phyloP scores from a whole-genome alignment of 1,140 invertebrate species.

The Probaryconus sp. region DNA sequence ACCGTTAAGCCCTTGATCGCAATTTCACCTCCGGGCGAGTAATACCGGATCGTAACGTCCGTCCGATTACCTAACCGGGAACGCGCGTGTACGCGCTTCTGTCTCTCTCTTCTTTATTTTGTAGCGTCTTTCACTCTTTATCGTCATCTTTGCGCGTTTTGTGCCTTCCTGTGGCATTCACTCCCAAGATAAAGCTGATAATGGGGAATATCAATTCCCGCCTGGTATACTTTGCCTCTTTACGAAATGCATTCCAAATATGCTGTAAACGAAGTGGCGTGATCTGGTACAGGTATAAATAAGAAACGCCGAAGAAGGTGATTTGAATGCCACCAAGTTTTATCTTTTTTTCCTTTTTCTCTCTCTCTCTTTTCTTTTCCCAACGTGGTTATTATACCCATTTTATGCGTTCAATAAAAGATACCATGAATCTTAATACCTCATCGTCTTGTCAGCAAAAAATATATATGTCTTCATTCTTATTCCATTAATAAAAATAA shows the following conservation, averaged over 20 bases:
- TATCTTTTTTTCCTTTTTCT: too few species aligned
- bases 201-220: conserved; percentile 28
- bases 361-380: conserved; percentile 5
- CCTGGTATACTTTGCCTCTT: too few species aligned
- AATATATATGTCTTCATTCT: conserved; percentile 38
- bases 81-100: conserved; percentile 53
- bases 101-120: conserved; percentile 14
- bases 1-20: conserved; percentile 77
- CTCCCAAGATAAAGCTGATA: conserved; percentile 43
- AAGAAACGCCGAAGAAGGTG: not conserved
- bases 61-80: conserved; percentile 71
- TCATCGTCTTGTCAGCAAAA: conserved; percentile 12
- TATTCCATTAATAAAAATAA: conserved; percentile 55
- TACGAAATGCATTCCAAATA: too few species aligned
- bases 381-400: not conserved
- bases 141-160: conserved; percentile 49
- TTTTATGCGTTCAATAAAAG: conserved; percentile 28
- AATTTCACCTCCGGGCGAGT: conserved; percentile 74
- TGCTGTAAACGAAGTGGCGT: too few species aligned
- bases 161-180: conserved; percentile 37
- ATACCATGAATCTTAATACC: conserved; percentile 38
- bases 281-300: too few species aligned
- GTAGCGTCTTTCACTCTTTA: conserved; percentile 27
- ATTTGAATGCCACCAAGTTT: not conserved
- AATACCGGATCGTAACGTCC: conserved; percentile 73